A percentile compares a stretch with the other conserved stretches of the same genome.
Conservation (phyloP, 2,797 vertebrate species). For the Paratrypauchen microcephalus region DNA sequence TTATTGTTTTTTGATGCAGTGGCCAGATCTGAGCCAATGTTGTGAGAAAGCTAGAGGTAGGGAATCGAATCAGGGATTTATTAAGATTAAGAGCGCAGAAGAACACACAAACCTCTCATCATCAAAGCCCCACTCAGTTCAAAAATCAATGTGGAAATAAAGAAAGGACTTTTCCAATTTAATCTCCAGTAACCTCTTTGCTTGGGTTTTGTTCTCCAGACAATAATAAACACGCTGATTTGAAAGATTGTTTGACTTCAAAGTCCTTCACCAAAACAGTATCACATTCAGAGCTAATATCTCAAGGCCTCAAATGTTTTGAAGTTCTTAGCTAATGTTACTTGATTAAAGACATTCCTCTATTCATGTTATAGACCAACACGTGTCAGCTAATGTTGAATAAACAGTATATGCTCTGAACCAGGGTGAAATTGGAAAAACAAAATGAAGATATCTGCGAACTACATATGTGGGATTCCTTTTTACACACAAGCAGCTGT, state of each 20-base stretch:
- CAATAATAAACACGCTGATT: conserved; percentile 4
- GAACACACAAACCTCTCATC: background rate
- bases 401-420: conserved; percentile 32
- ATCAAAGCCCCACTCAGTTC: background rate
- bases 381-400: conserved; percentile 57
- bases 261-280: conserved; percentile 8
- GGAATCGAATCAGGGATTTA: background rate
- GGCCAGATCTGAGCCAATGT: background rate
- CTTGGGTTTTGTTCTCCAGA: background rate
- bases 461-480: conserved; percentile 21
- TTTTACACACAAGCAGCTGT: background rate
- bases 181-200: background rate
- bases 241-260: conserved; percentile 21
- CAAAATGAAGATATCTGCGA: conserved; percentile 45
- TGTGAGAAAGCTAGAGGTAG: too few species aligned
- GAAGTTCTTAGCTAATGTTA: conserved; percentile 48
- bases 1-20: background rate
- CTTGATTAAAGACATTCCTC: conserved; percentile 56
- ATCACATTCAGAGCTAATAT: conserved; percentile 25
- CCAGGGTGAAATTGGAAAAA: conserved; percentile 45
- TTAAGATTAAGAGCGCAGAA: background rate
- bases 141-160: background rate
- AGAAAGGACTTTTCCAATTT: background rate
- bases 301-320: conserved; percentile 37
- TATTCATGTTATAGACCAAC: conserved; percentile 27